Base-by-base conservation (phyloP, 2,797 vertebrate genomes). In the Streptopelia turtur region DNA sequence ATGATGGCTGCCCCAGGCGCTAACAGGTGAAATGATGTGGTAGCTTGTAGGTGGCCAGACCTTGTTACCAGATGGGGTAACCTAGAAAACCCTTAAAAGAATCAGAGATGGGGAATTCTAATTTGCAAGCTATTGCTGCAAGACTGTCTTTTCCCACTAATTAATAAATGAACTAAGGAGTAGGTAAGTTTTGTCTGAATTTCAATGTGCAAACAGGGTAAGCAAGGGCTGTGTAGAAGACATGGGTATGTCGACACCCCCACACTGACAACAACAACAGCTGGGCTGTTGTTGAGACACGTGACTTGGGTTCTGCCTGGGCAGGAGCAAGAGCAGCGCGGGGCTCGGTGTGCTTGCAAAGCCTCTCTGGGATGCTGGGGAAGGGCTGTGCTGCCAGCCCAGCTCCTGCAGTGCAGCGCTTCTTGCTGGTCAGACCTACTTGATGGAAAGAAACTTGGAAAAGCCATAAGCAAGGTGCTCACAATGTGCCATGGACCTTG, bases 401-500 rank as follows among this genome's bases (percentile, higher is more conserved):
- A 16, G 12, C 16, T 78, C 24, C 28, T 57, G 5, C 23, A 76
- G 5, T 3, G 20, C 11, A 41, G 35, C 13, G 8, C 23, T 65
- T 92, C 66, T 66, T 39, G 23, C 31, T 69, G n/a, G 14, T 1
- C 9, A 64, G 52, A 55, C 39, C 50, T 57, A 5, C 59, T 59
- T 23, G 24, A 27, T 77, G 72, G 39, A 35, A 68, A 66, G 43
- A 77, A 84, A 90, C 11, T 55, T 86, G 69, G 28, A 60, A 53
- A 80, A 64, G 7, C n/a, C 35, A 13, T 37, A 16, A 56, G 11
- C 6, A 18, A 7, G 0, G 22, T 5, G 6, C 31, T 89, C 2
- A 1, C 2, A 4, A 15, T 1, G 7, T 47, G 52, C 69, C 5
- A 1, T 3, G 31, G 65, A n/a, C 31, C 65, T 57, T 16, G 23